Evolutionary conservation across 2,888 invertebrate species (phyloP), one percentile per base, ranked within the genome.

Genomic region (Pollenia angustigena): DNA sequence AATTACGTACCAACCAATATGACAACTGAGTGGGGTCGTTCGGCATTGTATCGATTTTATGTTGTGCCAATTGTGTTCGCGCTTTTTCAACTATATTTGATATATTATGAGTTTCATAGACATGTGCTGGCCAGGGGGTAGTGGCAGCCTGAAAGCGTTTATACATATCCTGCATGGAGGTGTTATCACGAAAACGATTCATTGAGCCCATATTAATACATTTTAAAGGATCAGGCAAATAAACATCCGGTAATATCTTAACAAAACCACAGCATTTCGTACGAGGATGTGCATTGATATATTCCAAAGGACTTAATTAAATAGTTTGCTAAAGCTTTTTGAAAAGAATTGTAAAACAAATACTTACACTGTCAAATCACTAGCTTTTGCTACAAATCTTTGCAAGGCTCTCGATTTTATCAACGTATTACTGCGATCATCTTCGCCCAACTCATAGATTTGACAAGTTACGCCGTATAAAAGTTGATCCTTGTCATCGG

Each of bases 1-100:
- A 94, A 93, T 96, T 97, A 88, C 96, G 96, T 12, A 96, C 96
- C 74, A 97, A 95, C 97, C 97, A 97, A 92, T 95, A 97, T 0
- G 97, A 97, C 87, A 97, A 93, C 84, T 95, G 95, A 10, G 94
- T 94, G 0, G 96, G 95, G 93, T 96, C 96, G 54, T 93, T 93
- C 6, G 96, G 96, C 92, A 96, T 94, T 82, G 94, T 94, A 88
- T 94, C 91, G 56, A 93, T 91, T 81, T 92, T 92, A 60, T 92
- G 91, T 50, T 90, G 85, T 32, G 91, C 91, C 18, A 93, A 88
- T 80, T 91, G 92, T 60, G 91, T 90, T 52, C 93, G 90, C 14
- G 93, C 93, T 79, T 94, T 92, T 90, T 94, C 91, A 85, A 93
- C 68, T 92, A 94, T 89, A 92, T 92, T 89, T 90, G 91, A 83